Evolutionary conservation across 2,888 invertebrate genomes (phyloP), one percentile per base, ranked within the genome.

Genomic region (Hirtodrosophila confusa): DNA sequence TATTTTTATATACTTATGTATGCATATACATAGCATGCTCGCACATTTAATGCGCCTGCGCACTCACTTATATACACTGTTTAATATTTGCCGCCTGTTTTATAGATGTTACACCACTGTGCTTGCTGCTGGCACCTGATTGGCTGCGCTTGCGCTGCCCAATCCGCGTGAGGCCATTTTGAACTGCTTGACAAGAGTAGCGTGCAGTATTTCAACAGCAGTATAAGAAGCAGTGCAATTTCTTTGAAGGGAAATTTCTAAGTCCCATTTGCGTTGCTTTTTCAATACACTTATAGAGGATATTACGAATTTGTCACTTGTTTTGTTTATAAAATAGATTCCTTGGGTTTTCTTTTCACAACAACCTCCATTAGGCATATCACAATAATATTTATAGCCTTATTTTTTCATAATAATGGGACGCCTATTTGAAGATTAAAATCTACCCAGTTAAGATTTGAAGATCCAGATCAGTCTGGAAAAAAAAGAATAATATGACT

Each of bases 101-200:
- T 7, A 23, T 5, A 31, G 37, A 3, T 36, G 7, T 23, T n/a
- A 17, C 6, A 39, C 75, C 71, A 71, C 58, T 60, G 72, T 76
- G 44, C 35, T n/a, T 11, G 3, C 33, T 40, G 44, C 50, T 39
- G 8, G 1, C 0, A 0, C 0, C 0, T 53, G 54, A 67, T 75
- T 67, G 75, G 75, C 47, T 37, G 0, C 1, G 5, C 1, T 4
- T 3, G 3, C n/a, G n/a, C 11, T 2, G n/a, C 11, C 75, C 75
- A 75, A 75, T 75, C 54, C 31, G 35, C 53, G 6, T 1, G 10
- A 2, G 27, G 45, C 44, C 6, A 1, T 3, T 5, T n/a, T 37
- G 29, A 8, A 40, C 75, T 75, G 66, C 66, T 70, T 74, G 39
- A n/a, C 55, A 66, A 66, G 75, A 56, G 69, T 68, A 31, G 1